Conservation (phyloP, 2,113 vertebrate species). For the Trogon surrucura region DNA sequence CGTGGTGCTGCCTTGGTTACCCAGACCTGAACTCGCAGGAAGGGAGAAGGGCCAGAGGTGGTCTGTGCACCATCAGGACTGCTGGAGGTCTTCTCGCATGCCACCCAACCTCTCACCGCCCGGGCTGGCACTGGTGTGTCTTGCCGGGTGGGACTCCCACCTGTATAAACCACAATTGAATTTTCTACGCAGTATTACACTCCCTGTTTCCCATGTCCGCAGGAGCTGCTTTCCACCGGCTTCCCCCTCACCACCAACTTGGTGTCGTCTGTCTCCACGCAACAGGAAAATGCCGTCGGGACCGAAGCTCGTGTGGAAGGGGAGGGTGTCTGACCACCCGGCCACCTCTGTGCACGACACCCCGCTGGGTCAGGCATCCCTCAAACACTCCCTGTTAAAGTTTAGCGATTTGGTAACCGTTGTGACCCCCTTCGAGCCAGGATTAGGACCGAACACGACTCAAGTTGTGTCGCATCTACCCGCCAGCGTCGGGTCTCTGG, state of each 20-base stretch:
- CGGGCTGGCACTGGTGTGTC: neutral
- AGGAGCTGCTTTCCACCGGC: neutral
- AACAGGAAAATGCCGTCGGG: neutral
- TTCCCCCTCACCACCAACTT: neutral
- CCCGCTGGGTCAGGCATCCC: neutral
- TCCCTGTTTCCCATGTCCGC: neutral
- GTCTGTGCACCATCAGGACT: neutral
- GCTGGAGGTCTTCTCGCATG: neutral
- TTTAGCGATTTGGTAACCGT: fast-evolving
- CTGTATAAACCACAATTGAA: neutral
- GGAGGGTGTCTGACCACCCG: neutral
- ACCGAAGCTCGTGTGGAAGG: neutral
- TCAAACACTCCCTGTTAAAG: neutral
- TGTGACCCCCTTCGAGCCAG: neutral
- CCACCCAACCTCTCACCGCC: neutral
- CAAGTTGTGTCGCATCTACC: fast-evolving
- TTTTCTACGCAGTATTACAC: neutral
- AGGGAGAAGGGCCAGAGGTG: neutral
- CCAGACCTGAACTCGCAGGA: neutral
- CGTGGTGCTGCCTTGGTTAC: neutral
- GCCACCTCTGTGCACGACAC: neutral
- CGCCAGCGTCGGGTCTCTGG: fast-evolving
- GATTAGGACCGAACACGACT: neutral
- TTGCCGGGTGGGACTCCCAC: neutral
- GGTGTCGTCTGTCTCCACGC: fast-evolving